Evolutionary conservation across 2,113 vertebrate genomes (phyloP).

Genomic region (Phrynocephalus versicolor): DNA sequence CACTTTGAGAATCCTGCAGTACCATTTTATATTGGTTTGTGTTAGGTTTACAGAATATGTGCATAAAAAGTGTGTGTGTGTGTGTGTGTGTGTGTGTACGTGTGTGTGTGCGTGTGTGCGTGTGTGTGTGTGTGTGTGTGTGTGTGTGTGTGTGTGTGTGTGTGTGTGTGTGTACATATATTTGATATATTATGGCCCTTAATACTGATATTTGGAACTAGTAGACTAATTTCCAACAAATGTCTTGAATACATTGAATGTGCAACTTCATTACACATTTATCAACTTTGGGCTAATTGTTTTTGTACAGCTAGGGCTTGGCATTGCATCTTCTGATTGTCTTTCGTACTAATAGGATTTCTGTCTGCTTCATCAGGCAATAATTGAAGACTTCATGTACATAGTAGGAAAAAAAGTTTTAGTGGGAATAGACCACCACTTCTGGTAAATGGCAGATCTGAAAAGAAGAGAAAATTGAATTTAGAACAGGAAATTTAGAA

Average conservation of each 20-base stretch:
- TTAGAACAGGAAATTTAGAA: slow-evolving; percentile 71
- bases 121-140: slow-evolving; percentile 1
- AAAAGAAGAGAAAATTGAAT: slow-evolving; percentile 71
- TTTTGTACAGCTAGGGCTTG: slow-evolving; percentile 84
- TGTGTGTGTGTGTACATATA: no score
- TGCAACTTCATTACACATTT: slow-evolving; percentile 82
- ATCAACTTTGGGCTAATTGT: slow-evolving; percentile 88
- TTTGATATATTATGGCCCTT: slow-evolving; percentile 25
- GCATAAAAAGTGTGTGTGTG: slow-evolving; percentile 39
- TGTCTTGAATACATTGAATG: slow-evolving; percentile 70
- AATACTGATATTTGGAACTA: slow-evolving; percentile 50
- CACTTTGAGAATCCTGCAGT: background rate
- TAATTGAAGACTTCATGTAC: slow-evolving; percentile 88
- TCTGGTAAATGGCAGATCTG: slow-evolving; percentile 75
- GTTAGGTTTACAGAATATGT: background rate
- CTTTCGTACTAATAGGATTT: slow-evolving; percentile 90
- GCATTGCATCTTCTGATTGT: slow-evolving; percentile 77
- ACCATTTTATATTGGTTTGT: background rate
- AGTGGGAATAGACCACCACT: slow-evolving; percentile 73
- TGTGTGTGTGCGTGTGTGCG: no score
- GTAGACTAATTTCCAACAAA: slow-evolving; percentile 52
- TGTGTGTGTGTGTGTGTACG: no score
- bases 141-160: no score
- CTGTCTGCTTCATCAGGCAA: slow-evolving; percentile 89
- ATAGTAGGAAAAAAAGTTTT: slow-evolving; percentile 76